Conservation (phyloP, 2,797 vertebrate species). For the Podarcis lilfordi region DNA sequence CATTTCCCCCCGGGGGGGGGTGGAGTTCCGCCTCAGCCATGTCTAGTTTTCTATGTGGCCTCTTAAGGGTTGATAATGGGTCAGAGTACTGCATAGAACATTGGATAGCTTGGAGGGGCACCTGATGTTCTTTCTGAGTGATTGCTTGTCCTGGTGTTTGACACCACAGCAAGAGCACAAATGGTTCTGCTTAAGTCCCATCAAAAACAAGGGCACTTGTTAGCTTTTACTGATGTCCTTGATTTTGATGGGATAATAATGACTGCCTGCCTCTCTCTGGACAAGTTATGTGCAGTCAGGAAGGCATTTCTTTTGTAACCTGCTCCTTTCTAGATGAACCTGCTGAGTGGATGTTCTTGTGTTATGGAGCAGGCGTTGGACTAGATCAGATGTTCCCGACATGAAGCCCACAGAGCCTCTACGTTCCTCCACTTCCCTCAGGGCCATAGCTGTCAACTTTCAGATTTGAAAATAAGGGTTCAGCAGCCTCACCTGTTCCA, state of each 20-base stretch:
- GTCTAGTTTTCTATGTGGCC: too few species aligned
- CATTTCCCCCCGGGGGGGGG: too few species aligned
- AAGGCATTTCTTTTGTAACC: neutral
- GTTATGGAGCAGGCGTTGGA: neutral
- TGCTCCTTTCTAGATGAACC: too few species aligned
- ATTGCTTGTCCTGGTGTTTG: neutral
- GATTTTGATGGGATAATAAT: neutral
- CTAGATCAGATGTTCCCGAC: neutral
- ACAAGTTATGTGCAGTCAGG: neutral
- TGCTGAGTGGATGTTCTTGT: neutral
- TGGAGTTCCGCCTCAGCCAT: too few species aligned
- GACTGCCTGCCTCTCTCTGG: neutral
- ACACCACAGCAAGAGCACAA: neutral
- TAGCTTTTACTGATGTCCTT: neutral
- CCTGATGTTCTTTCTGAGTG: neutral
- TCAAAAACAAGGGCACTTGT: neutral
- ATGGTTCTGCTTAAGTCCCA: neutral
- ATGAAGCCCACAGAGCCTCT: too few species aligned
- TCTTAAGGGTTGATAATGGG: too few species aligned
- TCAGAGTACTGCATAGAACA: neutral
- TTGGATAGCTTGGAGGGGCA: neutral
- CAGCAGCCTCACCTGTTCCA: too few species aligned
- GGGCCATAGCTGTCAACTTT: too few species aligned
- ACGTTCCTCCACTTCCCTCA: too few species aligned
- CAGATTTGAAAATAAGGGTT: too few species aligned